Evolutionary conservation across 2,888 invertebrate species (phyloP), one percentile per base, ranked within the genome.

Genomic region (Rhogogaster chlorosoma): DNA sequence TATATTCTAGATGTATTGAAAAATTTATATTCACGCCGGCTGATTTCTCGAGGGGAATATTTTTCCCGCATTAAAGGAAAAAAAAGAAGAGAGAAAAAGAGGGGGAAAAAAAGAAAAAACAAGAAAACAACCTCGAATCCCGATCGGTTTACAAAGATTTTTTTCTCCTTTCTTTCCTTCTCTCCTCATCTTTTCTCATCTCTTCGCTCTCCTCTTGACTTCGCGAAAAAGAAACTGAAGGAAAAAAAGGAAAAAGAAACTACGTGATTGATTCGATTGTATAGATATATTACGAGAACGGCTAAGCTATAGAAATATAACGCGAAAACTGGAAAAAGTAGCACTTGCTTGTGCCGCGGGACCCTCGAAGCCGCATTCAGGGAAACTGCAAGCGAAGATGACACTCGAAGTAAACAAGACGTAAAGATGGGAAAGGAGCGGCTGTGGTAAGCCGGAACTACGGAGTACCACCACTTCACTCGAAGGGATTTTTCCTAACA

Each of bases 361-460:
- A 29, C 32, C 32, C 29, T 29, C 32, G 32, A 67, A 32, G 1
- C 32, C 32, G 32, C 32, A 53, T 77, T 77, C 29, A 32, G 6
- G 29, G 49, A 77, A 77, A 77, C 77, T 77, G 77, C 77, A 77
- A 29, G 49, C 77, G 32, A 77, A 77, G 77, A 77, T 77, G 77
- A 77, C n/a, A 53, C 77, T 77, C 77, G 77, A 77, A 29, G 77
- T 53, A 77, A 49, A 77, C 53, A 77, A 77, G 49, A n/a, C n/a
- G 18, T 53, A 77, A 12, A 77, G 36, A 53, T 53, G 45, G 71
- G 42, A 15, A 77, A 77, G 32, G 49, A 77, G 77, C 29, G 77
- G 49, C 49, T 77, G 49, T 6, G 15, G 77, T 77, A 49, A 77
- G 53, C 77, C 53, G 49, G 18, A 77, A 77, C 29, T 77, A 77